Percentiles rank a stretch among this genome's conserved stretches.
These are phyloP conservation scores for Ectobius pallidus DNA, from an alignment of 2,888 invertebrate genomes.

Conservation along the genomic window DNA sequence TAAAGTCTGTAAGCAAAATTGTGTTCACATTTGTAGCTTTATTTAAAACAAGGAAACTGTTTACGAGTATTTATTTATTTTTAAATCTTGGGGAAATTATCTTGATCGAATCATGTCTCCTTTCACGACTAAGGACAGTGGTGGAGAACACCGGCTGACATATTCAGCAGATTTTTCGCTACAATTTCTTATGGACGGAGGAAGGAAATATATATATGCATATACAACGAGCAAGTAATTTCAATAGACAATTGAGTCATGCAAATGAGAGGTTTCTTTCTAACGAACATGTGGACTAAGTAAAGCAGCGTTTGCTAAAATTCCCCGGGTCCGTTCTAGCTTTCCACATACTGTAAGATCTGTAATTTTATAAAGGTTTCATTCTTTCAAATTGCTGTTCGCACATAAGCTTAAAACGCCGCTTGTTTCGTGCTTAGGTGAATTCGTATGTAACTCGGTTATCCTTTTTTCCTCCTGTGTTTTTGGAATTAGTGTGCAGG, in stretches of 20 bases:
- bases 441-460: background rate
- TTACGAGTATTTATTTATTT: no score
- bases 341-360: background rate
- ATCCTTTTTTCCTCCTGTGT: background rate
- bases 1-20: no score
- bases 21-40: no score
- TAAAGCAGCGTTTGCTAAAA: constrained; percentile 4
- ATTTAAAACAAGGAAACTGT: no score
- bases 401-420: background rate
- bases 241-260: constrained; percentile 16
- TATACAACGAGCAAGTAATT: constrained; percentile 1
- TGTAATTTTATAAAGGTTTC: constrained; percentile 29
- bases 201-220: no score
- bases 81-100: no score
- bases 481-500: background rate
- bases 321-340: constrained; percentile 8
- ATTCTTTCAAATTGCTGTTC: constrained; percentile 18
- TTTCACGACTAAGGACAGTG: no score
- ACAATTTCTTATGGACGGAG: no score
- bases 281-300: constrained; percentile 1
- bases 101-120: no score
- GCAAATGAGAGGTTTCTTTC: background rate
- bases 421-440: background rate
- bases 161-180: no score
- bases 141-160: no score